Conservation (phyloP, 2,888 invertebrate genomes). For the Synanthedon vespiformis region DNA sequence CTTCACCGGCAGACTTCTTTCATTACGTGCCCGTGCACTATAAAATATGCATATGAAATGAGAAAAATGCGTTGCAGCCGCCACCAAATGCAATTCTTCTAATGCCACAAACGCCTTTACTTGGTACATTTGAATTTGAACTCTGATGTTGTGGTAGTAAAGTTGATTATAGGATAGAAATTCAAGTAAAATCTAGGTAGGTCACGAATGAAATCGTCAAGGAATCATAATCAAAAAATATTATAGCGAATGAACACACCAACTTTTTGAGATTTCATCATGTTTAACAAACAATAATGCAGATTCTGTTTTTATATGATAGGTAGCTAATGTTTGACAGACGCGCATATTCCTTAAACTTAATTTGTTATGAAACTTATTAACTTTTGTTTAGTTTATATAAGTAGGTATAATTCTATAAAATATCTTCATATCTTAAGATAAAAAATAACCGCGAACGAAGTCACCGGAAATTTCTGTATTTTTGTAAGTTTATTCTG, state of each 20-base stretch:
- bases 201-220: slow-evolving; percentile 9
- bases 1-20: slow-evolving; percentile 48
- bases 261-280: slow-evolving; percentile 12
- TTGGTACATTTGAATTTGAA: neutral
- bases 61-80: slow-evolving; percentile 64
- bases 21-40: slow-evolving; percentile 57
- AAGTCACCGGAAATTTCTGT: too few species aligned
- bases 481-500: too few species aligned
- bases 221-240: slow-evolving; percentile 55
- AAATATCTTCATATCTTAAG: too few species aligned
- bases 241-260: slow-evolving; percentile 46
- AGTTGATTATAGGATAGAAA: neutral
- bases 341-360: too few species aligned
- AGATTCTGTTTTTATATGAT: neutral
- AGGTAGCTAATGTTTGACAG: neutral
- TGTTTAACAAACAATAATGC: neutral
- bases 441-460: too few species aligned
- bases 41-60: slow-evolving; percentile 67
- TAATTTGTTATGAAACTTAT: too few species aligned
- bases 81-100: slow-evolving; percentile 9
- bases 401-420: too few species aligned
- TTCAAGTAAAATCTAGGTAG: neutral
- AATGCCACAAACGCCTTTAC: neutral
- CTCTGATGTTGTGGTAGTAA: neutral
- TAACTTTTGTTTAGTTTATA: too few species aligned